phyloP scores from a whole-genome alignment of 2,113 vertebrate genomes.

The Ranitomeya variabilis region DNA sequence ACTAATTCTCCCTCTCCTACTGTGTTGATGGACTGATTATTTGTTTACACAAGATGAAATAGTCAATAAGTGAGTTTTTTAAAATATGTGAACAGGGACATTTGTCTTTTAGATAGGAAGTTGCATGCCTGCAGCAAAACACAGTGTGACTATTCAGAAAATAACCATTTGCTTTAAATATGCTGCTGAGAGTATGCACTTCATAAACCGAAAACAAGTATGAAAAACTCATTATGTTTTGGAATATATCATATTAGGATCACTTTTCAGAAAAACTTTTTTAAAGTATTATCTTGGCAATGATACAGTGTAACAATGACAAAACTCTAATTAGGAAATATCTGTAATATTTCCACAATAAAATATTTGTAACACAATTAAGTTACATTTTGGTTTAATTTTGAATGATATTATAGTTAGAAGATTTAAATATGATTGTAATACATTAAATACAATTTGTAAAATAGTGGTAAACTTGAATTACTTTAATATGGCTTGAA shows the following conservation, averaged over 20 bases:
- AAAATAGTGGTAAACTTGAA: neutral
- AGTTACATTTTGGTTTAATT: neutral
- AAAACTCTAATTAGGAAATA: neutral
- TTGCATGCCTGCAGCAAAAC: conserved; percentile 70
- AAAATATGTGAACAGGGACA: conserved; percentile 64
- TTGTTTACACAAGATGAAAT: conserved; percentile 70
- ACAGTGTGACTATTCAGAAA: conserved; percentile 67
- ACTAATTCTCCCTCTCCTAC: conserved; percentile 50
- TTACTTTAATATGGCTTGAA: neutral
- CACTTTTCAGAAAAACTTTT: neutral
- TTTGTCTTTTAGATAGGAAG: conserved; percentile 76
- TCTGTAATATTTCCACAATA: neutral
- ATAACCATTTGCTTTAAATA: conserved; percentile 74
- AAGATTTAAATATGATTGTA: neutral
- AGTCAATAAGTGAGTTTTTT: conserved; percentile 68
- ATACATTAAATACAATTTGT: neutral
- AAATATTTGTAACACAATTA: neutral
- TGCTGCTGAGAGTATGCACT: conserved; percentile 68
- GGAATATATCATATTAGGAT: conserved; percentile 9
- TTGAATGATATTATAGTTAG: neutral
- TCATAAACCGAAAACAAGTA: conserved; percentile 62
- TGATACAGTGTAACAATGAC: neutral
- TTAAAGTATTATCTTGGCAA: neutral
- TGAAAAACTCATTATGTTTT: conserved; percentile 19
- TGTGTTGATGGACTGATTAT: conserved; percentile 62